A percentile compares a stretch with the other conserved stretches of the same genome.
Evolutionary conservation across 2,888 invertebrate genomes (phyloP).

Genomic region (Rhorus exstirpatorius): DNA sequence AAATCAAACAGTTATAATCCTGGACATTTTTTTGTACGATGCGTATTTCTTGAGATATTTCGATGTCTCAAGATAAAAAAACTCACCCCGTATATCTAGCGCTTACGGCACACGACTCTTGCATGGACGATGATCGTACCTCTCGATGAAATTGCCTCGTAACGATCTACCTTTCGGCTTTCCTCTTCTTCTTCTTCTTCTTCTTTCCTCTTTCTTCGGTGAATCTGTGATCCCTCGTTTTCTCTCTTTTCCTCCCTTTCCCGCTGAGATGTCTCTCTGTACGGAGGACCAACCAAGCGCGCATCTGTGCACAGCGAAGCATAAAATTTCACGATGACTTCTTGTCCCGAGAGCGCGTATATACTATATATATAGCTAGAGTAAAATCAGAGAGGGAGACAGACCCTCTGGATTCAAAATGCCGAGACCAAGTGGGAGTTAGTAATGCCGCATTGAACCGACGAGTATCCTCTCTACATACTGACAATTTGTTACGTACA

Average conservation of each 20-base stretch:
- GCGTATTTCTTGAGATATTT: no score
- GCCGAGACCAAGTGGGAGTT: slow-evolving; percentile 9
- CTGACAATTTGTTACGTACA: slow-evolving; percentile 59
- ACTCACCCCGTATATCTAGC: slow-evolving; percentile 35
- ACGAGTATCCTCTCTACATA: slow-evolving; percentile 33
- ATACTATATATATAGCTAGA: slow-evolving; percentile 32
- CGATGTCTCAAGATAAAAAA: no score
- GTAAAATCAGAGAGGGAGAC: slow-evolving; percentile 19
- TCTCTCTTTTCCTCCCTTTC: not conserved
- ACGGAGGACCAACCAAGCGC: slow-evolving; percentile 54
- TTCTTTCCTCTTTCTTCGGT: not conserved
- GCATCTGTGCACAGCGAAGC: slow-evolving; percentile 54
- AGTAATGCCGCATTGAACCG: slow-evolving; percentile 54
- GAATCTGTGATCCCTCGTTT: slow-evolving; percentile 44
- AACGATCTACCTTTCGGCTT: slow-evolving; percentile 44
- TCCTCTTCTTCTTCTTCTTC: slow-evolving; percentile 8
- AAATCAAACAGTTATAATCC: no score
- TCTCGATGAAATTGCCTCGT: slow-evolving; percentile 61
- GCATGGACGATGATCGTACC: slow-evolving; percentile 51
- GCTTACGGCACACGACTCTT: slow-evolving; percentile 39
- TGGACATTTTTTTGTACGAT: no score
- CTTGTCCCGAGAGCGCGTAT: slow-evolving; percentile 22
- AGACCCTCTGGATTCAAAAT: slow-evolving; percentile 35
- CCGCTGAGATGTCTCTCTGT: not conserved
- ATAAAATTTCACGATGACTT: slow-evolving; percentile 63